Evolutionary conservation across 2,888 invertebrate genomes (phyloP), one percentile per base, ranked within the genome.

Genomic region (Eristalis intricaria): DNA sequence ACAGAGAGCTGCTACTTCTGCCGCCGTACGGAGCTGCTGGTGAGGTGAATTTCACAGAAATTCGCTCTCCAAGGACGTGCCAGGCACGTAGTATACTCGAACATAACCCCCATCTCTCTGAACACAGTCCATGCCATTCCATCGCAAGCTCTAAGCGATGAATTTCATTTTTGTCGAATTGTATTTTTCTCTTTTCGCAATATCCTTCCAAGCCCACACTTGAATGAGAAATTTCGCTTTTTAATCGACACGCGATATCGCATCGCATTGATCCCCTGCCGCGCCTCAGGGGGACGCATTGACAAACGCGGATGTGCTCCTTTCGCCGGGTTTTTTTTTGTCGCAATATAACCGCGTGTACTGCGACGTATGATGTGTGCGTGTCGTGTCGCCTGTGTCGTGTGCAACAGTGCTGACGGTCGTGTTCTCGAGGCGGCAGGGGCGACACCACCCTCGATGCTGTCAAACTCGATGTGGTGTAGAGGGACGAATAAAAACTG

Each of bases 381-480:
- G 60, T 58, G 58, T 58, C 26, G 60, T 58, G 58, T 58, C 58
- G 58, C 11, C 58, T 3, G 23, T 22, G 23, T 11, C 22, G 26
- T 60, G 23, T 60, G 60, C 60, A 60, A 60, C 26, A 23, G 22
- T 23, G 58, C 11, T 15, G 58, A 23, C 22, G 58, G 58, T 22
- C 10, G 26, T 60, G 60, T 23, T 13, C 26, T 3, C 13, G 60
- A 1, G 60, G 68, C 15, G 35, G 3, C 5, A 32, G 13, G 32
- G 10, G 8, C 10, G 32, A 13, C 38, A 38, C 13, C 38, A 13
- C 38, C 38, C 38, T 38, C 38, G 13, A 38, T 86, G 77, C 74
- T 77, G 81, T 85, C 85, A 85, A 63, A 81, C 63, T n/a, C 43
- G 5, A 15, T 11, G 63, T 68, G 71, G 58, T 22, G 71, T 64